phyloP scores from a whole-genome alignment of 2,113 vertebrate genomes.

The Pelusios castaneus region DNA sequence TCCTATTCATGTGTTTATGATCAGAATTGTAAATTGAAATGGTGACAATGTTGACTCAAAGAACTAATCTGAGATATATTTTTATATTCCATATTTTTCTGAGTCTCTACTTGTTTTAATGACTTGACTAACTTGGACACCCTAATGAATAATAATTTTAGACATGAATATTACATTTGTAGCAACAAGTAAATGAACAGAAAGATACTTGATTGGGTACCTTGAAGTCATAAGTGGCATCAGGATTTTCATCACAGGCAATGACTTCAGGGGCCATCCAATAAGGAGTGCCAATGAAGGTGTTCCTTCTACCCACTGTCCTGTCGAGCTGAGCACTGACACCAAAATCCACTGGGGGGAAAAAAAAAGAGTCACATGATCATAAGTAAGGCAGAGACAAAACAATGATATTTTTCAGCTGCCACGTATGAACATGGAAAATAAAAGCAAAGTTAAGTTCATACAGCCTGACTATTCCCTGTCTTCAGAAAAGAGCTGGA shows the following conservation, averaged over 20 bases:
- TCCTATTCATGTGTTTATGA: not conserved
- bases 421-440: not conserved
- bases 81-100: too few species aligned
- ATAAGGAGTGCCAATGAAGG: conserved; percentile 98
- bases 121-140: not conserved
- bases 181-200: rapidly evolving
- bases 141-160: rapidly evolving
- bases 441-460: not conserved
- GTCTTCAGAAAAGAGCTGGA: not conserved
- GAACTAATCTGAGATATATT: not conserved
- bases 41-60: rapidly evolving
- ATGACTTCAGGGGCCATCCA: conserved; percentile 99
- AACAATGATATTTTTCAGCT: not conserved
- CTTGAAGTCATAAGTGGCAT: conserved; percentile 99
- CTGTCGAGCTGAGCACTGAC: conserved; percentile 97
- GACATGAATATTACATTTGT: not conserved
- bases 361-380: not conserved
- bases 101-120: not conserved
- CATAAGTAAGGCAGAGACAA: not conserved
- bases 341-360: conserved; percentile 90
- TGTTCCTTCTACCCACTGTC: conserved; percentile 95
- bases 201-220: conserved; percentile 62
- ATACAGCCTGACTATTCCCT: not conserved
- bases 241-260: conserved; percentile 96
- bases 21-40: not conserved